Conservation (phyloP, 1,140 invertebrate genomes). For the Carcinoscorpius rotundicauda region DNA sequence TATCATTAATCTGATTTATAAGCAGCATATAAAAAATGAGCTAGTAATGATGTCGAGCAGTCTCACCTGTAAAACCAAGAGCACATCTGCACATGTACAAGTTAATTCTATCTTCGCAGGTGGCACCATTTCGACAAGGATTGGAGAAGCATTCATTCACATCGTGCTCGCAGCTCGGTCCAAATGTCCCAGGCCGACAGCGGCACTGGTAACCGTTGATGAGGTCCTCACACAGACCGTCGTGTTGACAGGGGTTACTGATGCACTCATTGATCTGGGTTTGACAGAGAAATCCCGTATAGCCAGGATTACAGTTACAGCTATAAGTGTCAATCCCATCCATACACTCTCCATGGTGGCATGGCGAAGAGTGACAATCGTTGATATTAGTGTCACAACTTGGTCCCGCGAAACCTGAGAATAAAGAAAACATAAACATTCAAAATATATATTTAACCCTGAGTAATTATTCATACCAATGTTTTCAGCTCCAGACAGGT, state of each 20-base stretch:
- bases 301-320: slow-evolving; percentile 80
- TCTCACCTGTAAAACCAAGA: slow-evolving; percentile 67
- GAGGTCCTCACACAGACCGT: slow-evolving; percentile 45
- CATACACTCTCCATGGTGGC: slow-evolving; percentile 55
- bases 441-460: slow-evolving; percentile 38
- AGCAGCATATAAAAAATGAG: too few relatives aligned
- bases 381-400: too few relatives aligned
- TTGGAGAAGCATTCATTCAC: slow-evolving; percentile 73
- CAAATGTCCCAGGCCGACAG: slow-evolving; percentile 61
- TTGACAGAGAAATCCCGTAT: slow-evolving; percentile 73
- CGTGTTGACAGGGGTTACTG: slow-evolving; percentile 53
- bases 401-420: too few relatives aligned
- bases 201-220: slow-evolving; percentile 17
- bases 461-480: slow-evolving; percentile 62
- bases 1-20: too few relatives aligned
- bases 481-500: slow-evolving; percentile 46
- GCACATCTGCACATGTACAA: slow-evolving; percentile 73
- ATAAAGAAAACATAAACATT: too few relatives aligned
- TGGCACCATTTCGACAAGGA: slow-evolving; percentile 78
- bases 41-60: slow-evolving; percentile 13
- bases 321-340: slow-evolving; percentile 80
- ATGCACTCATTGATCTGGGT: slow-evolving; percentile 75
- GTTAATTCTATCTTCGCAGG: slow-evolving; percentile 83
- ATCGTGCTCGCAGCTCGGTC: slow-evolving; percentile 75
- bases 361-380: too few relatives aligned